Evolutionary conservation across 2,113 vertebrate species (phyloP).

Genomic region (Pseudois nayaur): DNA sequence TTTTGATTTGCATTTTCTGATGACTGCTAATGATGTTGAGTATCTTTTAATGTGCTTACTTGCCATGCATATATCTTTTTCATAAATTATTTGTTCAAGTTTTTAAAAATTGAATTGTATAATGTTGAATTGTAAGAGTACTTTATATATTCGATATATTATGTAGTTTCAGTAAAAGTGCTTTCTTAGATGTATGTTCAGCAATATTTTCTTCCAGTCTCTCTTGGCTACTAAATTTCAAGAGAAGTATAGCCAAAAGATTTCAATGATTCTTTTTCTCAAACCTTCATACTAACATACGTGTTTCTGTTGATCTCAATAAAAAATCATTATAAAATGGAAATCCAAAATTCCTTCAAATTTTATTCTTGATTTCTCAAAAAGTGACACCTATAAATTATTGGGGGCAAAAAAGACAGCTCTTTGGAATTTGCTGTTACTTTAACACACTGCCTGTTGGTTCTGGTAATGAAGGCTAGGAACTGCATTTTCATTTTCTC

Average conservation of each 20-base stretch:
- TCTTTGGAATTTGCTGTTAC: background rate
- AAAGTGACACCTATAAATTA: background rate
- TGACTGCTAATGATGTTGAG: background rate
- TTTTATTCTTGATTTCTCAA: constrained; percentile 4
- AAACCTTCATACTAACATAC: background rate
- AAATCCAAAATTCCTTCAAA: background rate
- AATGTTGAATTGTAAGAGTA: background rate
- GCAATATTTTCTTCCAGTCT: background rate
- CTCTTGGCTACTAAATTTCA: background rate
- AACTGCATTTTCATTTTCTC: background rate
- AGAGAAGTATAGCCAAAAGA: background rate
- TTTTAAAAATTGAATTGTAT: background rate
- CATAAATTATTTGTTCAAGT: background rate
- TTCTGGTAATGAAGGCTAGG: background rate
- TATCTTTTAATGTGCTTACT: background rate
- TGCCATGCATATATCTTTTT: background rate
- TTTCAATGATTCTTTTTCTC: background rate
- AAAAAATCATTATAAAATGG: background rate
- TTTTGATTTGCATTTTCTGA: background rate
- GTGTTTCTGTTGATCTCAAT: background rate
- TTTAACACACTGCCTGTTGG: background rate
- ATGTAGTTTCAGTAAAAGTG: background rate
- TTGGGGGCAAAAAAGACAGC: background rate
- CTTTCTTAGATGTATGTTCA: background rate
- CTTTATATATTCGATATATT: background rate